Percentiles rank a stretch among this genome's conserved stretches.
Evolutionary conservation across 2,888 invertebrate species (phyloP).

Genomic region (Plagiodera versicolora): DNA sequence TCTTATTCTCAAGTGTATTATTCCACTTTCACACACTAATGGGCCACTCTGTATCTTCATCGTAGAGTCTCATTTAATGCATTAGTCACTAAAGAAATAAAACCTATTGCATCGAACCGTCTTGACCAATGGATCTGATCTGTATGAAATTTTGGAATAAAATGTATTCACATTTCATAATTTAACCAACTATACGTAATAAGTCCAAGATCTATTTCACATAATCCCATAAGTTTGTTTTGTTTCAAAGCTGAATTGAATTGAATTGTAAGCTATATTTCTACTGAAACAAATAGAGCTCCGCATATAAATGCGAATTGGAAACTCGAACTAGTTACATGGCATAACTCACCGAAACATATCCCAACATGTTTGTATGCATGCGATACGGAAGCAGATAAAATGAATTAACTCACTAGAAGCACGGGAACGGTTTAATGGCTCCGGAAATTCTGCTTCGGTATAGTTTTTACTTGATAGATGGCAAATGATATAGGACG

Average conservation of each 20-base stretch:
- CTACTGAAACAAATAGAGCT: not conserved
- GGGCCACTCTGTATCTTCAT: too few species aligned
- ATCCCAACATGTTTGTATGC: not conserved
- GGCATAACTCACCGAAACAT: conserved; percentile 1
- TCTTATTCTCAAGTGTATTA: too few species aligned
- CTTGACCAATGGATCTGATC: not conserved
- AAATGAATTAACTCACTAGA: not conserved
- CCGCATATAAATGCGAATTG: conserved; percentile 1
- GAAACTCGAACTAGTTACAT: not conserved
- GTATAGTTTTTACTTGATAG: not conserved
- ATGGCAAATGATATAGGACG: too few species aligned
- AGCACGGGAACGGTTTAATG: not conserved
- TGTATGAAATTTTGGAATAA: not conserved
- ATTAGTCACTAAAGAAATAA: too few species aligned
- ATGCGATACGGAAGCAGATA: not conserved
- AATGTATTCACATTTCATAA: not conserved
- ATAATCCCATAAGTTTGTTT: not conserved
- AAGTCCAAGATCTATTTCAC: not conserved
- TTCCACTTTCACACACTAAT: too few species aligned
- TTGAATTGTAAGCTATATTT: not conserved
- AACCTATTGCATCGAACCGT: too few species aligned
- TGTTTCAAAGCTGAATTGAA: not conserved
- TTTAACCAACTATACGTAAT: not conserved
- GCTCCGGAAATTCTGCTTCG: not conserved
- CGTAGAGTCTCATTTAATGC: too few species aligned